These are phyloP conservation scores for Agrotis clavis DNA, from an alignment of 2,888 invertebrate species.

Conservation along the genomic window DNA sequence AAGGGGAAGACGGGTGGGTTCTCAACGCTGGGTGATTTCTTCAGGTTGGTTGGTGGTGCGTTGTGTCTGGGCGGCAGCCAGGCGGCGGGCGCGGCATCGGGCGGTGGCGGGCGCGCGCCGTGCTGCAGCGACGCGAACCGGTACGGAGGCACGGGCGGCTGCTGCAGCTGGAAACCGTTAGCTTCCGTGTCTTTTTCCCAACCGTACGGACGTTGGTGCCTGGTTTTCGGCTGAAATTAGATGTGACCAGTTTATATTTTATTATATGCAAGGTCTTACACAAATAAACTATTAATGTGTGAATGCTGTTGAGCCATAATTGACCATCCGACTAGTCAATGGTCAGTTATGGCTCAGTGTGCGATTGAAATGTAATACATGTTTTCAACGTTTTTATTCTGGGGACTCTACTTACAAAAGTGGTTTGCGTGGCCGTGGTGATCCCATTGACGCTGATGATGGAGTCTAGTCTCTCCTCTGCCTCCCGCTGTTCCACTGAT, in stretches of 20 bases:
- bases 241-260: neutral
- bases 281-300: too few relatives aligned
- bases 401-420: constrained; percentile 92
- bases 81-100: constrained; percentile 77
- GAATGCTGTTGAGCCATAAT: too few relatives aligned
- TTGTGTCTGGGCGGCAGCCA: constrained; percentile 87
- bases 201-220: constrained; percentile 94
- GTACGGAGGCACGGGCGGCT: constrained; percentile 92
- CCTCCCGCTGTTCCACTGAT: constrained; percentile 82
- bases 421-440: constrained; percentile 94
- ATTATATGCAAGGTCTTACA: too few relatives aligned
- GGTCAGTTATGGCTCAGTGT: too few relatives aligned
- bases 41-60: constrained; percentile 72
- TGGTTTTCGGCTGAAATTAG: constrained; percentile 94
- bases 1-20: constrained; percentile 87
- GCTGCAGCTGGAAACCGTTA: constrained; percentile 87
- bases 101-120: constrained; percentile 87
- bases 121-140: constrained; percentile 93
- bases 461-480: constrained; percentile 85
- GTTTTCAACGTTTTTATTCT: too few relatives aligned
- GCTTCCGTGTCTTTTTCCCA: constrained; percentile 92
- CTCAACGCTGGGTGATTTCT: constrained; percentile 86
- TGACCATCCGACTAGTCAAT: too few relatives aligned
- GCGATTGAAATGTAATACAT: too few relatives aligned
- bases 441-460: constrained; percentile 89